Base-by-base conservation (phyloP, 2,113 vertebrate genomes). In the Lagopus muta region DNA sequence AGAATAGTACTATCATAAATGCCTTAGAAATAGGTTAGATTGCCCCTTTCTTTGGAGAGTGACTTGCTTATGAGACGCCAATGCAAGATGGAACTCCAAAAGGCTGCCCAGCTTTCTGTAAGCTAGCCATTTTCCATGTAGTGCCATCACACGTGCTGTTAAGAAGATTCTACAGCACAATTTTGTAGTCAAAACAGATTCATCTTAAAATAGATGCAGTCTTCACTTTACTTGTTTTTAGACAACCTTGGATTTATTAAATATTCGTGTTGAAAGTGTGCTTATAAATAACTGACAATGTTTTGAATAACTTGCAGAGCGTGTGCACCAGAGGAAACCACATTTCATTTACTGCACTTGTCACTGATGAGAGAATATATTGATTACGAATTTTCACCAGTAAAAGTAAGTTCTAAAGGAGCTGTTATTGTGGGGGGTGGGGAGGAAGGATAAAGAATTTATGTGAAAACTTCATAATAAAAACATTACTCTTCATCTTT, bases 331-430 rank as follows among this genome's bases (percentile, higher is more conserved):
- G 99, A 99, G 96, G 99, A 99, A 98, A 99, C 99, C 2, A 99
- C 99, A 0, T 99, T 99, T 98, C 99, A 99, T 96, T 98, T 99
- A 88, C 97, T 99, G 82, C 99, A 99, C 92, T 98, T 99, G 92
- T 99, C 99, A 74, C 97, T 99, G 96, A 99, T 99, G 99, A 99
- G 99, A 97, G 99, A 99, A 90, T 99, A 99, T 97, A 99, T 99
- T 45, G 98, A 99, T 96, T 99, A 99, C 94, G 99, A 99, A 97
- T 99, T 99, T 97, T 99, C 99, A 85, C 96, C 91, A 45, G 97
- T 99, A 83, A 98, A 98, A 98, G 99, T 99, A 97, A 99, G 98
- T 98, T 95, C 81, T 86, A 50, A 54, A 77, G 40, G 34, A 90
- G 8, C 30, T 58, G 19, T 64, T 38, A 47, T 34, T 62, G n/a